Conservation (phyloP, 2,113 vertebrate genomes). For the Mus spicilegus region DNA sequence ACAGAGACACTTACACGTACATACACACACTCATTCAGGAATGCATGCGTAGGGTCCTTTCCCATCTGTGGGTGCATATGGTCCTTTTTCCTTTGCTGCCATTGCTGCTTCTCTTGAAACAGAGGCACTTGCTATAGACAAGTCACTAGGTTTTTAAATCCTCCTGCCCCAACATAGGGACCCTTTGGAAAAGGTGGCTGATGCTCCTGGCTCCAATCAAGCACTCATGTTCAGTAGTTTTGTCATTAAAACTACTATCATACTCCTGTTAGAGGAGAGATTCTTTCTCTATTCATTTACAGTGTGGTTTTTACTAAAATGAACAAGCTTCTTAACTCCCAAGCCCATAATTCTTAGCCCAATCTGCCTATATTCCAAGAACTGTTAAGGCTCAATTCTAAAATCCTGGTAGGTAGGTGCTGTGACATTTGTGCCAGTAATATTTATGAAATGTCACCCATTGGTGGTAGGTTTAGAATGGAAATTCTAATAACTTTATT, state of each 20-base stretch:
- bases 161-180: neutral
- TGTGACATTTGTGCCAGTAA: neutral
- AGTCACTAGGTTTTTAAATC: neutral
- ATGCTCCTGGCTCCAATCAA: neutral
- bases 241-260: neutral
- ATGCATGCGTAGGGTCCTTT: too few species aligned
- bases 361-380: slow-evolving; percentile 13
- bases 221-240: neutral
- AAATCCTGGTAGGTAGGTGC: neutral
- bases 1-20: neutral
- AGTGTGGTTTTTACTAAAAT: neutral
- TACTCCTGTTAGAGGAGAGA: neutral
- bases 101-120: neutral
- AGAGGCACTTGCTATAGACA: neutral
- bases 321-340: neutral
- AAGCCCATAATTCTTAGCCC: neutral
- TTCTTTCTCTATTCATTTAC: neutral
- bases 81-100: neutral
- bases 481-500: neutral
- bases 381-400: neutral
- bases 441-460: neutral
- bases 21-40: too few species aligned
- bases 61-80: too few species aligned
- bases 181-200: neutral
- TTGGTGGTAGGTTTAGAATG: slow-evolving; percentile 48